Evolutionary conservation across 2,797 vertebrate species (phyloP).

Genomic region (Sus cebifrons): DNA sequence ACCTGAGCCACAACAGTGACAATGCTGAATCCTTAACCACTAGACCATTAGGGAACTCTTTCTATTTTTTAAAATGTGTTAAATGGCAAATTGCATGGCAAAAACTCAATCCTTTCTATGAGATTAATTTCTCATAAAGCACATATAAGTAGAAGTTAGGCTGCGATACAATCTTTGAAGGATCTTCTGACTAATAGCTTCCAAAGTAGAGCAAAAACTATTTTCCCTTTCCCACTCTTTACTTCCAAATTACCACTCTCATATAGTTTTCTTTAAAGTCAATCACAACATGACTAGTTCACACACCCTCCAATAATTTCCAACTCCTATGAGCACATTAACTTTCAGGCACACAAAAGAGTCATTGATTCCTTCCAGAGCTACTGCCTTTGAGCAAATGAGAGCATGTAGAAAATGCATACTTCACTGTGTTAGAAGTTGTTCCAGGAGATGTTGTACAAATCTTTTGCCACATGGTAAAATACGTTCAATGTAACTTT

Average conservation of each 20-base stretch:
- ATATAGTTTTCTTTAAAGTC: slow-evolving; percentile 28
- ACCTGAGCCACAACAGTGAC: too few species aligned
- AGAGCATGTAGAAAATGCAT: background rate
- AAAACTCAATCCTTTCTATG: slow-evolving; percentile 46
- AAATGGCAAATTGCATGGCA: background rate
- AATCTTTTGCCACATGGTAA: slow-evolving; percentile 40
- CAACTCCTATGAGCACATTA: background rate
- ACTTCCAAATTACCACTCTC: slow-evolving; percentile 49
- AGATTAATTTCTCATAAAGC: slow-evolving; percentile 77
- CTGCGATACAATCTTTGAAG: slow-evolving; percentile 20
- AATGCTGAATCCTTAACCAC: too few species aligned
- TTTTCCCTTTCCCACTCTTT: slow-evolving; percentile 17
- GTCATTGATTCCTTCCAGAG: slow-evolving; percentile 36
- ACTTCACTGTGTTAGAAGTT: background rate
- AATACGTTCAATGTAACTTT: background rate
- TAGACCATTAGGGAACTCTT: too few species aligned
- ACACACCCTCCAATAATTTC: background rate
- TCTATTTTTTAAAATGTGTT: background rate
- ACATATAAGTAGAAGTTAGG: slow-evolving; percentile 37
- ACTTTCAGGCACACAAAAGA: slow-evolving; percentile 24
- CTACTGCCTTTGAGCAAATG: background rate
- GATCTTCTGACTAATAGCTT: slow-evolving; percentile 25
- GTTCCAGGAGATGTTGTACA: background rate
- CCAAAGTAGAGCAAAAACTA: background rate
- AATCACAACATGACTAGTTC: background rate